A percentile compares a stretch with the other conserved stretches of the same genome.
phyloP scores from a whole-genome alignment of 2,888 invertebrate species.

The Acanthosepion pharaonis region DNA sequence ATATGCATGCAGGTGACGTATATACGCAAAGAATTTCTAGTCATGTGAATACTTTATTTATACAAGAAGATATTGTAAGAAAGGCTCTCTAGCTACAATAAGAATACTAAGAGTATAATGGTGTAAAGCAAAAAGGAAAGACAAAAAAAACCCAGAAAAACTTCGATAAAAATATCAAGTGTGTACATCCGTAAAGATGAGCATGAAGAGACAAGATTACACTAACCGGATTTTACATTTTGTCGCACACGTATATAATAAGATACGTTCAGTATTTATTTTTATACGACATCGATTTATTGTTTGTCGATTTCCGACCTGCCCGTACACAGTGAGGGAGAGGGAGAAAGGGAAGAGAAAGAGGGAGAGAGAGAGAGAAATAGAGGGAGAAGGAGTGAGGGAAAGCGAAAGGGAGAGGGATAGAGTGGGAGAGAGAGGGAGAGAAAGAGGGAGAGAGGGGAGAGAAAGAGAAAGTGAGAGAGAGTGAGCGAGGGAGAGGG shows the following conservation, averaged over 20 bases:
- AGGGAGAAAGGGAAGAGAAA: no score
- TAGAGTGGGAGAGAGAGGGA: not conserved
- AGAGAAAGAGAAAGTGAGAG: not conserved
- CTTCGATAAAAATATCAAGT: not conserved
- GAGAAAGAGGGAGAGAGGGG: not conserved
- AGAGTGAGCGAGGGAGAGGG: not conserved
- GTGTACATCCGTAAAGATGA: not conserved
- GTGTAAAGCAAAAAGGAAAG: no score
- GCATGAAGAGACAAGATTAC: conserved; percentile 4
- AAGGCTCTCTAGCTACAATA: no score
- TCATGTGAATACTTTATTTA: no score
- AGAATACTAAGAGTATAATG: no score
- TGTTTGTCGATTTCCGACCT: not conserved
- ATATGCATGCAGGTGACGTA: no score
- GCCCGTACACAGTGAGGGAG: not conserved
- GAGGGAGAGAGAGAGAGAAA: no score
- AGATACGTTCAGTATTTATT: not conserved
- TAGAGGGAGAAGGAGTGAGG: not conserved
- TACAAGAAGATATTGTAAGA: no score
- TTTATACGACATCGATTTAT: not conserved
- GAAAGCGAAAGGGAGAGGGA: not conserved
- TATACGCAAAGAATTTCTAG: no score
- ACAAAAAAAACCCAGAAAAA: not conserved
- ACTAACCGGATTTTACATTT: not conserved
- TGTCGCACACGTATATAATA: not conserved